Conservation (phyloP, 2,888 invertebrate genomes). For the Muscina levida region DNA sequence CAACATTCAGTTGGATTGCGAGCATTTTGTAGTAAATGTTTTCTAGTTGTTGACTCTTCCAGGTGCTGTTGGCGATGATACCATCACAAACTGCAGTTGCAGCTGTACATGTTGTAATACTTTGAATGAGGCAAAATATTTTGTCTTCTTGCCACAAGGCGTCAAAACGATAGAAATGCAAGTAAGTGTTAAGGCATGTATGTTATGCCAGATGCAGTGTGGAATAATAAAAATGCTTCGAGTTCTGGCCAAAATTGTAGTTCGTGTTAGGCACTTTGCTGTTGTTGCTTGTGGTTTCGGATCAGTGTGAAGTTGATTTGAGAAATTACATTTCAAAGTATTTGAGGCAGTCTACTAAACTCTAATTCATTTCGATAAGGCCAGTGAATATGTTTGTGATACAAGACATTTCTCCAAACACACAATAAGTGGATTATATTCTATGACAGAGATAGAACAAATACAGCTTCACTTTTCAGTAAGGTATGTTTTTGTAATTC, state of each 20-base stretch:
- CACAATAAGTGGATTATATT: too few species aligned
- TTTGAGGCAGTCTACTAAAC: conserved; percentile 26
- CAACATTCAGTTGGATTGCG: too few species aligned
- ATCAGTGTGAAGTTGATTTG: conserved; percentile 25
- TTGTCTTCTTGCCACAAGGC: conserved; percentile 48
- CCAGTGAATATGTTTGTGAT: too few species aligned
- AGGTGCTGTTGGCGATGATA: conserved; percentile 13
- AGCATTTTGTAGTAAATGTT: too few species aligned
- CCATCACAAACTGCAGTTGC: not conserved
- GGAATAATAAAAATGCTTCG: conserved; percentile 44
- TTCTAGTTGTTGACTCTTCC: not conserved
- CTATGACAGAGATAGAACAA: too few species aligned
- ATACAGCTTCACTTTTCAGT: too few species aligned
- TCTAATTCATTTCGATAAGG: not conserved
- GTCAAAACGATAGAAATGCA: conserved; percentile 50
- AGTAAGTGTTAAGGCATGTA: conserved; percentile 58
- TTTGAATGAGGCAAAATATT: conserved; percentile 46
- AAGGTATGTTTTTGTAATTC: too few species aligned
- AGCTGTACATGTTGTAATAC: conserved; percentile 1
- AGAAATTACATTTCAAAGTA: conserved; percentile 36
- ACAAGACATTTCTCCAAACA: too few species aligned
- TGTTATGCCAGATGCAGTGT: conserved; percentile 57
- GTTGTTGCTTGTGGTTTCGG: conserved; percentile 16
- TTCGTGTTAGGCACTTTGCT: not conserved
- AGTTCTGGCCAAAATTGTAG: conserved; percentile 8